Percentiles rank a stretch among this genome's conserved stretches.
These are phyloP conservation scores for Gymnosoma rotundatum DNA, from an alignment of 2,888 invertebrate genomes.

Conservation along the genomic window DNA sequence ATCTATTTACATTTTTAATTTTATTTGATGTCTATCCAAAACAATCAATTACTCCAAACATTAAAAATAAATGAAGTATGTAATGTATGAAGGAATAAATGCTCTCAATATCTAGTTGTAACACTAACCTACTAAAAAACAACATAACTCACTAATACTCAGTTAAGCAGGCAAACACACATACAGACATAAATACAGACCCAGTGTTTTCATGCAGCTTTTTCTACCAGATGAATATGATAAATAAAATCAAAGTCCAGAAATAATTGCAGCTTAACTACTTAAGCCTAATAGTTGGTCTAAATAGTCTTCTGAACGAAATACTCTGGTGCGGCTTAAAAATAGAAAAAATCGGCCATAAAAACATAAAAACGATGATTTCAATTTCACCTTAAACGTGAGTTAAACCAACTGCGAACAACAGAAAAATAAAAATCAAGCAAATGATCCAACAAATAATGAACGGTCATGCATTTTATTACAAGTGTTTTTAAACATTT, in stretches of 20 bases:
- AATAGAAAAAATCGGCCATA: too few species aligned
- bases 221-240: neutral
- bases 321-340: constrained; percentile 18
- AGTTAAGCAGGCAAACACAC: neutral
- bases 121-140: constrained; percentile 44
- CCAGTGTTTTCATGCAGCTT: neutral
- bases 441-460: constrained; percentile 47
- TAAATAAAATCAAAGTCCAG: constrained; percentile 25
- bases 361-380: constrained; percentile 25
- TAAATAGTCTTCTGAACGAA: constrained; percentile 31
- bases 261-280: constrained; percentile 13
- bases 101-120: constrained; percentile 46
- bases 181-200: constrained; percentile 11
- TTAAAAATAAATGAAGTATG: too few species aligned
- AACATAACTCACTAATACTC: neutral
- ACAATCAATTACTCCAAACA: constrained; percentile 30
- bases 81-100: neutral
- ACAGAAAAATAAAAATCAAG: neutral
- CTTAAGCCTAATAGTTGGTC: constrained; percentile 46
- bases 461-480: constrained; percentile 49
- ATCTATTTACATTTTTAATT: constrained; percentile 24
- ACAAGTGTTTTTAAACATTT: constrained; percentile 22
- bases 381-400: constrained; percentile 62
- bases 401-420: constrained; percentile 24
- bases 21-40: constrained; percentile 34